phyloP scores from a whole-genome alignment of 2,888 invertebrate genomes.

The Archips crataeganus region DNA sequence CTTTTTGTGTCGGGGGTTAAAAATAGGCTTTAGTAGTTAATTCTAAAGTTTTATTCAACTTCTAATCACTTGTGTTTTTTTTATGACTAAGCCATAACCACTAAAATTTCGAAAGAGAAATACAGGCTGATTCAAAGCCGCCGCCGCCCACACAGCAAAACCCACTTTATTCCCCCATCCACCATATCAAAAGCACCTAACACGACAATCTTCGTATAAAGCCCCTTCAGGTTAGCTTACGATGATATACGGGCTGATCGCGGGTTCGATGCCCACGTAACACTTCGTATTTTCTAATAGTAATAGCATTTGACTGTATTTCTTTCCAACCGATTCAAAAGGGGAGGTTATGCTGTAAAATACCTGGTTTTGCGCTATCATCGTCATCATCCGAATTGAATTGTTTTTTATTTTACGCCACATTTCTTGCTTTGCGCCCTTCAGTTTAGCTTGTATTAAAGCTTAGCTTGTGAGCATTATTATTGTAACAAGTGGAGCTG shows the following conservation, averaged over 20 bases:
- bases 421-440: no score
- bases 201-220: slow-evolving; percentile 37
- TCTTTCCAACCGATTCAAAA: not conserved
- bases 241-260: slow-evolving; percentile 36
- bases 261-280: slow-evolving; percentile 30
- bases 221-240: slow-evolving; percentile 39
- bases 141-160: not conserved
- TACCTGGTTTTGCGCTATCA: no score
- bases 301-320: slow-evolving; percentile 18
- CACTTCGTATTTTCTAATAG: slow-evolving; percentile 31
- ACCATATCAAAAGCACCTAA: slow-evolving; percentile 37
- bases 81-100: no score
- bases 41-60: no score
- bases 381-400: no score
- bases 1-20: no score
- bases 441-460: no score
- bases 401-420: no score
- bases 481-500: no score
- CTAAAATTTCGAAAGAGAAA: not conserved
- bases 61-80: no score
- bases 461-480: no score
- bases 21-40: no score
- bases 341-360: not conserved
- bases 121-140: not conserved
- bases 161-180: slow-evolving; percentile 17